These are phyloP conservation scores for Magallana ariakensis DNA, from an alignment of 1,140 invertebrate species.

Conservation along the genomic window DNA sequence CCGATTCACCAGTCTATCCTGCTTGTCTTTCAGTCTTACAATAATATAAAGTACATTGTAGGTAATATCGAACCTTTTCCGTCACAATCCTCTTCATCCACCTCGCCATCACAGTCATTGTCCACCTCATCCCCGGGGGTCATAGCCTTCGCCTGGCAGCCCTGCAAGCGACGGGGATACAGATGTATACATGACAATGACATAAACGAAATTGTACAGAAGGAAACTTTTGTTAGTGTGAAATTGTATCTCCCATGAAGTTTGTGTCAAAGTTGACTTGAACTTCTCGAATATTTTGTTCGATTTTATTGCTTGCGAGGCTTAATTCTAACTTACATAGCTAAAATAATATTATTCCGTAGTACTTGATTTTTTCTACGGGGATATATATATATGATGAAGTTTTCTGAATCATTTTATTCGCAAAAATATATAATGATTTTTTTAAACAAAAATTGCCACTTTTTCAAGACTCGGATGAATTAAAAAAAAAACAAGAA, in stretches of 20 bases:
- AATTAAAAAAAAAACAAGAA: no score
- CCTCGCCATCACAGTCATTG: conserved; percentile 64
- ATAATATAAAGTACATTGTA: not conserved
- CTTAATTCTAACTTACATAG: not conserved
- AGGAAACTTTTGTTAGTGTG: not conserved
- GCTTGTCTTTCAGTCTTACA: not conserved
- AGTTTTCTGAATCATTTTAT: no score
- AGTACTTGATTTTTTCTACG: no score
- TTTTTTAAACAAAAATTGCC: no score
- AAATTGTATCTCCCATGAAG: not conserved
- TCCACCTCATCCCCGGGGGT: conserved; percentile 59
- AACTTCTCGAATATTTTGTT: not conserved
- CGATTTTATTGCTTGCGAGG: not conserved
- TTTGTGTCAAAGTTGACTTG: not conserved
- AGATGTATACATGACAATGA: no score
- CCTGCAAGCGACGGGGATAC: not conserved
- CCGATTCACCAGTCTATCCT: no score
- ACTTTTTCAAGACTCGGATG: no score
- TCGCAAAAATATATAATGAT: no score
- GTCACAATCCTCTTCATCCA: conserved; percentile 61
- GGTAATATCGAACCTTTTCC: conserved; percentile 20
- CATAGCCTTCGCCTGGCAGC: conserved; percentile 30
- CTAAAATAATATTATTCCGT: no score
- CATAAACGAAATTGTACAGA: not conserved
- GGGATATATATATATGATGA: no score